Base-by-base conservation (phyloP, 2,113 vertebrate genomes). In the Apteryx mantelli region DNA sequence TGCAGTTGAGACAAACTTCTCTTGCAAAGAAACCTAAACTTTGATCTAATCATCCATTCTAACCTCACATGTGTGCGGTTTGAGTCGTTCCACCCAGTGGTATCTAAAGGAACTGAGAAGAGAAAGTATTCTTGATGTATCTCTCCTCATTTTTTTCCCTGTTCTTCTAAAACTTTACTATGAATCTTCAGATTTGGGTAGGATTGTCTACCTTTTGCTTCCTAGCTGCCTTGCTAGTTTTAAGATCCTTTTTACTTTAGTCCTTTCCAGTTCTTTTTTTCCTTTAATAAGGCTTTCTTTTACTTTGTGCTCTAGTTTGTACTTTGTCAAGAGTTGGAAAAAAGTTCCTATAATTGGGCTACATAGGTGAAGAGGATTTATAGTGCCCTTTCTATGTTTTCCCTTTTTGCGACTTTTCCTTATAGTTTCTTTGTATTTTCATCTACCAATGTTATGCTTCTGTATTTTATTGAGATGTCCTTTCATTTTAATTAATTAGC, bases 371-470 rank as follows among this genome's bases (percentile, higher is more conserved):
- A 80, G 30, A 77, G 30, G 5, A 17, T 68, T 91, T 93, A 19
- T 83, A 0, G 82, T 69, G 28, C 8, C 78, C 17, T 71, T 93
- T 55, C 64, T 92, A 30, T 70, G 0, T 66, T 92, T 65, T 95
- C 12, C 48, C 25, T 28, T 79, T 7, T 52, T 63, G 24, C 76
- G 56, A 19, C 42, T 34, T 88, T 69, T 89, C 73, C 17, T 66
- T 70, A 25, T 56, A 16, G 18, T 38, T 82, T 19, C 55, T 46
- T 75, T 63, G 38, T 7, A 44, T 83, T 80, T 86, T 26, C 7
- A 40, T n/a, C 30, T 71, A 10, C 24, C 25, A 58, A n/a, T 25
- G 13, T 0, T 2, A 0, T 30, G 17, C 36, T 82, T 1, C 58
- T 88, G 1, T 52, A 28, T 69, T 76, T 89, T 71, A 16, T 56